Conservation (phyloP, 2,797 vertebrate species). For the Siniperca scherzeri region DNA sequence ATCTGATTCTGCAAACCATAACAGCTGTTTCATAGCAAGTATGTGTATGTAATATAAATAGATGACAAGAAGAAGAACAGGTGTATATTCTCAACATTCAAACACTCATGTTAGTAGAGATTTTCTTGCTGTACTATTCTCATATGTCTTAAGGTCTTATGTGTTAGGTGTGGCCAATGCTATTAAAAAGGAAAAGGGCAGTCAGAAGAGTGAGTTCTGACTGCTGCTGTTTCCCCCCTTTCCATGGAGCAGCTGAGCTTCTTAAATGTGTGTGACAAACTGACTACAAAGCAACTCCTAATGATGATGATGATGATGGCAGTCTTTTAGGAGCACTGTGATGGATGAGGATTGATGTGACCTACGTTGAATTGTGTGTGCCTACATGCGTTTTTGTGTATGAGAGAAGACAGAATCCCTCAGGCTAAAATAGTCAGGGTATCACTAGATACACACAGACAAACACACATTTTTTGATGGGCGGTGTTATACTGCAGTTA, state of each 20-base stretch:
- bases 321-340: conserved; percentile 62
- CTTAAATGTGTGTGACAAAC: conserved; percentile 48
- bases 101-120: background rate
- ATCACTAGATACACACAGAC: conserved; percentile 44
- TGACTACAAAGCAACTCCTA: conserved; percentile 63
- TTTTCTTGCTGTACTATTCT: background rate
- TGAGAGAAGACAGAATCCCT: conserved; percentile 74
- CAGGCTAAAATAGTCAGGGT: conserved; percentile 54
- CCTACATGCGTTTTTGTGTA: conserved; percentile 61
- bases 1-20: background rate
- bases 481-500: conserved; percentile 49
- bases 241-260: conserved; percentile 46
- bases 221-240: background rate
- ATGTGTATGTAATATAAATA: background rate
- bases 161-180: background rate
- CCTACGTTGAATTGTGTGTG: conserved; percentile 58
- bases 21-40: background rate
- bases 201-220: background rate
- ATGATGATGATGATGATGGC: conserved; percentile 55
- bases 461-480: conserved; percentile 50
- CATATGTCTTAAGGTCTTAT: background rate
- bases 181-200: conserved; percentile 2
- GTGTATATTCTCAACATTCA: background rate
- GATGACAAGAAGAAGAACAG: background rate
- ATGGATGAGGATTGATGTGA: conserved; percentile 79